Percentiles rank a stretch among this genome's conserved stretches.
Conservation (phyloP, 1,140 invertebrate species). For the Bombus superbus region DNA sequence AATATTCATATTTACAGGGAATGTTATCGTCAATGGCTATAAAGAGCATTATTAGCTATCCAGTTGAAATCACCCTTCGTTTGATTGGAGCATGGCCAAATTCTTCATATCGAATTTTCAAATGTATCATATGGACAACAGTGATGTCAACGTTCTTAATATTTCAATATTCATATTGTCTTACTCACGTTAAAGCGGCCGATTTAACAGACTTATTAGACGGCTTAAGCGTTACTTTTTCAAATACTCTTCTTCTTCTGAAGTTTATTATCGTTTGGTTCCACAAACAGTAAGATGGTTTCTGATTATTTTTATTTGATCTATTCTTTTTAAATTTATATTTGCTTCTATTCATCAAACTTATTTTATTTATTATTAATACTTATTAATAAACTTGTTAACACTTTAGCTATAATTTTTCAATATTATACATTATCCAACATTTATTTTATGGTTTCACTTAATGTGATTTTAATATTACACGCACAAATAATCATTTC, state of each 20-base stretch:
- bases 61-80: constrained; percentile 24
- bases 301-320: not conserved
- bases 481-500: not conserved
- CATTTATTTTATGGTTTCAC: too few relatives aligned
- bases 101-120: constrained; percentile 8
- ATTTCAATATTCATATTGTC: constrained; percentile 45
- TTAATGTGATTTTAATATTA: not conserved
- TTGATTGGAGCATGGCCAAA: constrained; percentile 34
- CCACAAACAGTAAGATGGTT: constrained; percentile 49
- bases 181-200: constrained; percentile 35
- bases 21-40: not conserved
- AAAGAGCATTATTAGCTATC: not conserved
- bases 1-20: not conserved
- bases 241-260: constrained; percentile 48
- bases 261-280: constrained; percentile 57
- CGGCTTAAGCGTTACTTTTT: constrained; percentile 46
- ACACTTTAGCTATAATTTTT: not conserved
- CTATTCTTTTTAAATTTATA: not conserved
- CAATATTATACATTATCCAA: not conserved
- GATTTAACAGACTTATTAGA: constrained; percentile 39
- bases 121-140: constrained; percentile 11
- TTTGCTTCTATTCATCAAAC: not conserved
- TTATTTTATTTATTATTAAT: not conserved
- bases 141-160: constrained; percentile 33
- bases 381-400: too few relatives aligned